Percentiles rank a stretch among this genome's conserved stretches.
Conservation (phyloP, 2,797 vertebrate species). For the Platalea minor region DNA sequence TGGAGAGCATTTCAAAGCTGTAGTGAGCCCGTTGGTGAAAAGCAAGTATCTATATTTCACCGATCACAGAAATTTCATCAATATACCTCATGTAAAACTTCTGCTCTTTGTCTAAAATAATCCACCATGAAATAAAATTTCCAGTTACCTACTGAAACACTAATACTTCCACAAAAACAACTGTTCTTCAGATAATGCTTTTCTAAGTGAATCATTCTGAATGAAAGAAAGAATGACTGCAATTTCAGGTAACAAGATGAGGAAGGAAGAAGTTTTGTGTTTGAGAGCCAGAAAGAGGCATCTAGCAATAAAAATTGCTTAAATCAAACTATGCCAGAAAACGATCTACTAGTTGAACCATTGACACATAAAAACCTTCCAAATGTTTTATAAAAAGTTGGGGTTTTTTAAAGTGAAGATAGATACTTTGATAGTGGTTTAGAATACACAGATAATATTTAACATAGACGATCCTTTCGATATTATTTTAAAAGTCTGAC, state of each 20-base stretch:
- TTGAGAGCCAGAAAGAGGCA: background rate
- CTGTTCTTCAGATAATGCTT: background rate
- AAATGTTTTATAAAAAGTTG: background rate
- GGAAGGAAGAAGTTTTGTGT: background rate
- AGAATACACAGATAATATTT: background rate
- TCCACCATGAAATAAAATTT: background rate
- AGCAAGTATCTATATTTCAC: background rate
- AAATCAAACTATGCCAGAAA: background rate
- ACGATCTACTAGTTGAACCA: background rate
- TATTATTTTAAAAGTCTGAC: background rate
- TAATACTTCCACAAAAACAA: background rate
- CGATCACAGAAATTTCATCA: background rate
- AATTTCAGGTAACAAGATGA: background rate
- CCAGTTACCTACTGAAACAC: background rate
- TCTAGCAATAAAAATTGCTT: background rate
- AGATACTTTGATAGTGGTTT: background rate
- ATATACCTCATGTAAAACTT: background rate
- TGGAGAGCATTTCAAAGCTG: background rate
- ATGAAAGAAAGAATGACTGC: background rate
- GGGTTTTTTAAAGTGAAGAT: background rate
- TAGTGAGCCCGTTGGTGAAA: background rate
- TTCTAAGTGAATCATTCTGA: background rate
- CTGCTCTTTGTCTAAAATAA: background rate
- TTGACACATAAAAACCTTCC: background rate
- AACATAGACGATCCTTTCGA: background rate